phyloP scores from a whole-genome alignment of 2,797 vertebrate species.

The Nannoperca obscura region DNA sequence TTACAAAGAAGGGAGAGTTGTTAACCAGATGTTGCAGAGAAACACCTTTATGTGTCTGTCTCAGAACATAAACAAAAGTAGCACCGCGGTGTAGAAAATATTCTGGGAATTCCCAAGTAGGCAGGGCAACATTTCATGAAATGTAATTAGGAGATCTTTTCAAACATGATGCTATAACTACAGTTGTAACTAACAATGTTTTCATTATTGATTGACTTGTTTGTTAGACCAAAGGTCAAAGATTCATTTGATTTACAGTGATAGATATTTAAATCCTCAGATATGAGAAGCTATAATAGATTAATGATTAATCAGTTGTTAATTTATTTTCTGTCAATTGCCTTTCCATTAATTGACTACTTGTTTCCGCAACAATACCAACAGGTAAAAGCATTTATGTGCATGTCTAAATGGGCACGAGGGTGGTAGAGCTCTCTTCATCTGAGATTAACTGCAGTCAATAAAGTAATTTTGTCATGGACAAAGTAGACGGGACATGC shows the following conservation, averaged over 20 bases:
- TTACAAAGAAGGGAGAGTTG: neutral
- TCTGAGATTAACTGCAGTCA: constrained; percentile 27
- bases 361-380: neutral
- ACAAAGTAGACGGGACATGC: neutral
- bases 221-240: neutral
- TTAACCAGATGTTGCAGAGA: too few relatives aligned
- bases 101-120: neutral
- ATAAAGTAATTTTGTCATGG: constrained; percentile 37
- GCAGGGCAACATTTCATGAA: neutral
- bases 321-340: neutral
- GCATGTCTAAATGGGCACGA: neutral
- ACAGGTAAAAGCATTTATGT: neutral
- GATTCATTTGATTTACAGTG: neutral
- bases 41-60: too few relatives aligned
- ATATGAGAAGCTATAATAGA: neutral
- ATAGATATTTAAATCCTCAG: neutral
- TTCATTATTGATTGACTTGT: neutral
- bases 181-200: neutral
- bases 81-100: neutral
- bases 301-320: neutral
- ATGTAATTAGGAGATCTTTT: neutral
- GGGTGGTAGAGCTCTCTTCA: constrained; percentile 5
- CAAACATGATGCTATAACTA: neutral
- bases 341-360: neutral
- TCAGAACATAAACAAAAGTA: too few relatives aligned